Evolutionary conservation across 2,113 vertebrate species (phyloP), one percentile per base, ranked within the genome.

Genomic region (Hepsetus odoe): DNA sequence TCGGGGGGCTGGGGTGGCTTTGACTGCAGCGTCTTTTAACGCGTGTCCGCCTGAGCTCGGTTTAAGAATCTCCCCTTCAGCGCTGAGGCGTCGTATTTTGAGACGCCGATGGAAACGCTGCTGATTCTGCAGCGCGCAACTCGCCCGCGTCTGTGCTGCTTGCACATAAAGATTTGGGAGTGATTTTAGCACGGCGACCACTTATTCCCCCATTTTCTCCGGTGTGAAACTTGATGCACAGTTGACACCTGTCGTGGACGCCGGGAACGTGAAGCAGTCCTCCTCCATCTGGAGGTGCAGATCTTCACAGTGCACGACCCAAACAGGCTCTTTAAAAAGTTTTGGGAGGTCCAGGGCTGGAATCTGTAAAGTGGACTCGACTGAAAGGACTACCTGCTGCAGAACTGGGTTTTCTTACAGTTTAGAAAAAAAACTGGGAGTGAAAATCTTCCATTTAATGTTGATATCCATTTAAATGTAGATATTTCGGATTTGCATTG

Each of bases 271-370:
- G 72, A 87, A 82, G 85, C 83, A 86, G 83, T 67, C 70, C 71
- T 67, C 70, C 74, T 71, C 55, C 0, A 81, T 77, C 81, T 85
- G 86, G 85, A 86, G 84, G 80, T 85, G 88, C 87, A 87, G 66
- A 80, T 56, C 64, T 16, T 62, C 12, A 70, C 18, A 8, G 7
- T n/a, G 26, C 67, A 20, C 44, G 30, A 5, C 22, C 14, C 6
- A 14, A 68, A 38, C 12, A 49, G 5, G 35, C 26, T 64, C 33
- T 20, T 55, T 28, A 18, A 44, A 72, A 72, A 79, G 30, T 16
- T 24, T 16, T 58, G 18, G n/a, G 30, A 67, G 30, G 30, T 69
- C 8, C 33, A 20, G 1, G 7, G 7, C 18, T 32, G n/a, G 18
- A 8, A 53, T 65, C 38, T 10, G 32, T 32, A 0, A 20, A 24